These are phyloP conservation scores for Minunthozetes semirufus DNA, from an alignment of 2,888 invertebrate species.

Conservation along the genomic window DNA sequence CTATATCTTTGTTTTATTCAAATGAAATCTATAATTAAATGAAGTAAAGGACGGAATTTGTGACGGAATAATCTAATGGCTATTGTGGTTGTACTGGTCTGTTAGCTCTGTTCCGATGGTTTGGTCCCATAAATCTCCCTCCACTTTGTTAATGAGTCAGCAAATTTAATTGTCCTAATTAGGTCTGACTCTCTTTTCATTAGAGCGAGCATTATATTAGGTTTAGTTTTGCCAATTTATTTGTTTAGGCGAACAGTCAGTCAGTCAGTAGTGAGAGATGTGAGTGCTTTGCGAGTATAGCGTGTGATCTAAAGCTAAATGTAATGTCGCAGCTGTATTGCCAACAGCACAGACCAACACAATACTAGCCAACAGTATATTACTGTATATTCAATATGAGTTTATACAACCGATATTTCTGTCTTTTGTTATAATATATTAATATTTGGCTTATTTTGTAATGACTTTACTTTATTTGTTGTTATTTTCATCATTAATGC, in stretches of 20 bases:
- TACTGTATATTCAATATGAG: neutral
- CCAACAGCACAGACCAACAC: slow-evolving; percentile 10
- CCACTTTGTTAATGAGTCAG: slow-evolving; percentile 27
- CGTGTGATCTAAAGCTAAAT: slow-evolving; percentile 21
- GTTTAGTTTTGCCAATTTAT: slow-evolving; percentile 24
- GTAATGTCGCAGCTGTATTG: slow-evolving; percentile 30
- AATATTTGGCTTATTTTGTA: slow-evolving; percentile 31
- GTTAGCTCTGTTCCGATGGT: neutral
- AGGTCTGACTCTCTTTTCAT: slow-evolving; percentile 31
- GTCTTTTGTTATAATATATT: slow-evolving; percentile 30
- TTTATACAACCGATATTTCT: slow-evolving; percentile 13
- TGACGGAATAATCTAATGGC: neutral
- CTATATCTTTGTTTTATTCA: too few species aligned
- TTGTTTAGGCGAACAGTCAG: slow-evolving; percentile 19
- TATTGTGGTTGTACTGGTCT: neutral
- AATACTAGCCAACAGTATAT: neutral
- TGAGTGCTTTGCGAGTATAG: slow-evolving; percentile 20
- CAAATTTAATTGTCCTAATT: slow-evolving; percentile 31
- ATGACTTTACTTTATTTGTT: slow-evolving; percentile 23
- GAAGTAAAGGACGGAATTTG: neutral
- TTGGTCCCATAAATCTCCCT: neutral
- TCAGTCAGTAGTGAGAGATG: slow-evolving; percentile 21
- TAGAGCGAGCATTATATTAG: slow-evolving; percentile 24
- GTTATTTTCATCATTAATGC: slow-evolving; percentile 31
- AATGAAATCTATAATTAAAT: too few species aligned